A percentile compares a stretch with the other conserved stretches of the same genome.
These are phyloP conservation scores for Balanococcus diminutus DNA, from an alignment of 2,888 invertebrate species.

Conservation along the genomic window DNA sequence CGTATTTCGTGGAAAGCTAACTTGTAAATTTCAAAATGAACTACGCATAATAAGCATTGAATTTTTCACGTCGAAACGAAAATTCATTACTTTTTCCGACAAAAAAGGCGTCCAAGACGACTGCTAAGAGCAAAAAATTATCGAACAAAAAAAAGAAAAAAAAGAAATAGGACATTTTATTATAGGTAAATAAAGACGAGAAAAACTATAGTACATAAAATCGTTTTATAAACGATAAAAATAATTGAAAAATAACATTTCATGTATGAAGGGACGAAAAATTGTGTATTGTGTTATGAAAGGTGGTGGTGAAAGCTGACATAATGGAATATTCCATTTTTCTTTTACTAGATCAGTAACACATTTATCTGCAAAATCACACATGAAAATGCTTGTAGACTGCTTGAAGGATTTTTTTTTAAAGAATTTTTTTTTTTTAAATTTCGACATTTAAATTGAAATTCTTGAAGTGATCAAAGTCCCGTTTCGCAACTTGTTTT, in stretches of 20 bases:
- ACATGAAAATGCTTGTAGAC: too few species aligned
- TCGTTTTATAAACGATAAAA: neutral
- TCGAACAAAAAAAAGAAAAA: neutral
- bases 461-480: too few species aligned
- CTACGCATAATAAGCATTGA: neutral
- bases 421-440: too few species aligned
- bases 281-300: neutral
- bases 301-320: neutral
- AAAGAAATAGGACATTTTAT: neutral
- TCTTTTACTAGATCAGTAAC: too few species aligned
- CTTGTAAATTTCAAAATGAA: neutral
- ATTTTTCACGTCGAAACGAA: neutral
- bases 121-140: neutral
- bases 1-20: neutral
- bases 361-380: too few species aligned
- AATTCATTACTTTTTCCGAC: neutral
- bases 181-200: neutral
- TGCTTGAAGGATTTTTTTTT: too few species aligned
- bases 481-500: too few species aligned
- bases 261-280: neutral
- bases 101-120: neutral
- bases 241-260: neutral
- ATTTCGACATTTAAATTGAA: too few species aligned
- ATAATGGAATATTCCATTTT: neutral
- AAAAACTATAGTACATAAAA: neutral